Conservation (phyloP, 2,888 invertebrate genomes). For the Empis livida region DNA sequence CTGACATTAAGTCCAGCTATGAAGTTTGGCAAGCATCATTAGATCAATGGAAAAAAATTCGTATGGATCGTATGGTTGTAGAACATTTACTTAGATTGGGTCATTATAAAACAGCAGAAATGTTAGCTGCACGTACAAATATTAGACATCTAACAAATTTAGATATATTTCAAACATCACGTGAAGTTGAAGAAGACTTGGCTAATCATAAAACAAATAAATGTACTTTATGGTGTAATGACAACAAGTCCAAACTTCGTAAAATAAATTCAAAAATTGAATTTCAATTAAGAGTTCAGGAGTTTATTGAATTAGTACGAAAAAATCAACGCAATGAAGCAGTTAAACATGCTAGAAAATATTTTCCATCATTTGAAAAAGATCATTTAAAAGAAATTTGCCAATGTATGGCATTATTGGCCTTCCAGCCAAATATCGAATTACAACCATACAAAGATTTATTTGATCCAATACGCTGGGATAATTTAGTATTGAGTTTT, state of each 20-base stretch:
- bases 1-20: conserved; percentile 19
- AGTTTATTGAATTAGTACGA: conserved; percentile 91
- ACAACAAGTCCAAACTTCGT: conserved; percentile 87
- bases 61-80: conserved; percentile 90
- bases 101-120: conserved; percentile 87
- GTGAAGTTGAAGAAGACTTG: conserved; percentile 78
- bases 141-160: conserved; percentile 85
- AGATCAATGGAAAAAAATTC: conserved; percentile 39
- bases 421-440: conserved; percentile 73
- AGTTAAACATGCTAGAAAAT: conserved; percentile 86
- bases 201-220: conserved; percentile 69
- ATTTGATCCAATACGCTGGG: conserved; percentile 61
- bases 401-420: conserved; percentile 89
- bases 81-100: conserved; percentile 93
- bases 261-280: conserved; percentile 93
- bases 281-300: conserved; percentile 70
- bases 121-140: conserved; percentile 67
- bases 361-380: conserved; percentile 78
- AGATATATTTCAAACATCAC: conserved; percentile 74
- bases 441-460: conserved; percentile 58
- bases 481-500: conserved; percentile 75
- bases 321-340: conserved; percentile 78
- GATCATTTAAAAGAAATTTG: conserved; percentile 79
- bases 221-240: conserved; percentile 91
- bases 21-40: conserved; percentile 31